Evolutionary conservation across 1,140 invertebrate genomes (phyloP), one percentile per base, ranked within the genome.

Genomic region (Samia ricini): DNA sequence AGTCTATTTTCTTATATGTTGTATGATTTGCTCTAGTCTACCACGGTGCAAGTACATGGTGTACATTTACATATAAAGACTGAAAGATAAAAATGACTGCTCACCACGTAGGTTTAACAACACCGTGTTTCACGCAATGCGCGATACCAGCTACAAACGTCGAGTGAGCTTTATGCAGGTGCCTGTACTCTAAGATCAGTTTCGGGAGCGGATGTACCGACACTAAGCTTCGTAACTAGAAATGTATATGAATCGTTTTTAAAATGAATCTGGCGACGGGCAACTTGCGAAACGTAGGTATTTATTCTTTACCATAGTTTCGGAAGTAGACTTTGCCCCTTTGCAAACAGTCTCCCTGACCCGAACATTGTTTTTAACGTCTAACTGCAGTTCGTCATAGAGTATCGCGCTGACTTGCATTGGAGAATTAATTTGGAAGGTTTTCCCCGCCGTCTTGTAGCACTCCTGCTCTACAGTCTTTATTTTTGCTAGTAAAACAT

Each of bases 61-160:
- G 33, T 36, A 15, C n/a, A n/a, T n/a, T n/a, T n/a, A n/a, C n/a
- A n/a, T n/a, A n/a, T 36, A 7, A 36, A 7, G 33, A 36, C 2
- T 48, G 2, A 0, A 48, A 0, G 2, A 48, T 1, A 1, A 36
- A 36, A 0, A 0, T 21, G 10, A 51, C 10, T 0, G 51, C 62
- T 69, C 66, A 91, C 91, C 91, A 94, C 22, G 86, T 85, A 8
- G 92, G 91, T 19, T 51, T 72, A 0, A 93, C 76, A 24, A 86
- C 76, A 3, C 84, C 87, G 29, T 86, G 70, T 12, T 72, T 78
- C 1, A 91, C 83, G 60, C 89, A 90, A n/a, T 83, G 76, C 50
- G 90, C 69, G 51, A 93, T 89, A 1, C 92, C 92, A 66, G 91
- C 86, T 4, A 93, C 75, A 75, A 93, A 93, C 0, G 93, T 93